Conservation (phyloP, 1,140 invertebrate genomes). For the Meloidogyne exigua region DNA sequence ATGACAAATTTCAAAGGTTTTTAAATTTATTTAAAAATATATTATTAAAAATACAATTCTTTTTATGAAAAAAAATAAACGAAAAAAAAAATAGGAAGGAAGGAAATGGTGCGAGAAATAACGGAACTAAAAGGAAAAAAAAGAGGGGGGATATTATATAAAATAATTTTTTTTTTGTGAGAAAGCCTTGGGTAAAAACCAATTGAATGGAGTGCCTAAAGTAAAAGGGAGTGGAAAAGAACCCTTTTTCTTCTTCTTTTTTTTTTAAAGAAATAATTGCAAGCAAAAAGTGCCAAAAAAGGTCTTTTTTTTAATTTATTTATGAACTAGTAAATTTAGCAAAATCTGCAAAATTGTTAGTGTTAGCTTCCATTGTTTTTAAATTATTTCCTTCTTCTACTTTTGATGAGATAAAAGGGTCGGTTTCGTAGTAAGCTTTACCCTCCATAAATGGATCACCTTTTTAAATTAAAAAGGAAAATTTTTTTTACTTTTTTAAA, state of each 20-base stretch:
- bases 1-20: too few species aligned
- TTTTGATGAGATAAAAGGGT: constrained; percentile 11
- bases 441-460: constrained; percentile 12
- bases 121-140: neutral
- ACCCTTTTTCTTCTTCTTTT: too few species aligned
- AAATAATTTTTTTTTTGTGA: too few species aligned
- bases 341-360: constrained; percentile 24
- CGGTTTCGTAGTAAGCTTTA: neutral
- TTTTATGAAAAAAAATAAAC: too few species aligned
- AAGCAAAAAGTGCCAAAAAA: neutral
- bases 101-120: neutral
- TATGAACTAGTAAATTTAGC: constrained; percentile 15
- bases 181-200: neutral
- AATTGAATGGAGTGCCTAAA: neutral
- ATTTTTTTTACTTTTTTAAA: neutral
- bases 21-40: too few species aligned
- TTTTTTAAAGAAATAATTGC: neutral
- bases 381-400: neutral
- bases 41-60: too few species aligned
- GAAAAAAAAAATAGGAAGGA: neutral
- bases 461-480: too few species aligned
- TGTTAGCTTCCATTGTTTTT: neutral
- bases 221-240: neutral
- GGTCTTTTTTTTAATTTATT: neutral
- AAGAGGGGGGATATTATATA: too few species aligned